Percentiles rank a stretch among this genome's conserved stretches.
phyloP scores from a whole-genome alignment of 2,797 vertebrate species.

The Chromobotia macracanthus region DNA sequence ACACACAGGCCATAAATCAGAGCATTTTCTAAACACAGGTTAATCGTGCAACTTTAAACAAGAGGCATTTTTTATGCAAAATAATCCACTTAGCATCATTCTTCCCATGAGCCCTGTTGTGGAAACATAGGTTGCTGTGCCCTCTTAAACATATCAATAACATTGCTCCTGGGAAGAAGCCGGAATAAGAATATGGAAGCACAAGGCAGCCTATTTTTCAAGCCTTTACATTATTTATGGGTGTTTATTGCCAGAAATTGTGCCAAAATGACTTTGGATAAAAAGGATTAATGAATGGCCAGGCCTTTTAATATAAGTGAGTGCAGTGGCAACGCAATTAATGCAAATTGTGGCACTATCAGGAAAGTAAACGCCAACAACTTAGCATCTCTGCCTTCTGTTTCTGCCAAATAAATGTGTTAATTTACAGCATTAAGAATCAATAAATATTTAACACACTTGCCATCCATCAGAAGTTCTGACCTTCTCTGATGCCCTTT shows the following conservation, averaged over 20 bases:
- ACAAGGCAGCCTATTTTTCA: constrained; percentile 83
- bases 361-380: constrained; percentile 88
- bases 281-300: constrained; percentile 95
- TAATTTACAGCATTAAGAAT: constrained; percentile 99
- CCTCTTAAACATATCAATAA: constrained; percentile 93
- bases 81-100: constrained; percentile 95
- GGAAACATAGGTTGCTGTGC: constrained; percentile 77
- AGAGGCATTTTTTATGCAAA: constrained; percentile 98
- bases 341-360: constrained; percentile 91
- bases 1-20: constrained; percentile 88
- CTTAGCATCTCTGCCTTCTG: constrained; percentile 87
- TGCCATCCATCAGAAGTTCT: constrained; percentile 85
- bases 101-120: constrained; percentile 79
- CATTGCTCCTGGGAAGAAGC: constrained; percentile 78
- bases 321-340: constrained; percentile 96
- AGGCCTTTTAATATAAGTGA: constrained; percentile 99
- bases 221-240: constrained; percentile 89
- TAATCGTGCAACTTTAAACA: constrained; percentile 94
- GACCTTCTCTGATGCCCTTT: constrained; percentile 63
- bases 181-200: constrained; percentile 86
- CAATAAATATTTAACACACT: constrained; percentile 98
- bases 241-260: constrained; percentile 99
- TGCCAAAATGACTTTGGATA: constrained; percentile 98
- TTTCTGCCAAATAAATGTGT: constrained; percentile 94
- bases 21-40: constrained; percentile 97